These are phyloP conservation scores for Heliconius charithonia DNA, from an alignment of 2,888 invertebrate genomes.

Conservation along the genomic window DNA sequence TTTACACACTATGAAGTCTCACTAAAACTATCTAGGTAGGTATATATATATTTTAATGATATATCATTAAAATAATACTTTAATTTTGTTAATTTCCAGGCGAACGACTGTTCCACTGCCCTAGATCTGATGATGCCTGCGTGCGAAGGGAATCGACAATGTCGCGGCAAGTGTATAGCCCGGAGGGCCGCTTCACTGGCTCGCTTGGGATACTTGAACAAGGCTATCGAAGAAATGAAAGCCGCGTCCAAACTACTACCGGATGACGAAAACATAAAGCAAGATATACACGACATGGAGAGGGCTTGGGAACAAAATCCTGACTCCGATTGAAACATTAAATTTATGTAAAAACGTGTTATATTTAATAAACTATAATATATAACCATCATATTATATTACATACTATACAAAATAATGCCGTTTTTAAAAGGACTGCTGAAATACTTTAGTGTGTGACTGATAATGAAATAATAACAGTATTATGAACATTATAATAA, in stretches of 20 bases:
- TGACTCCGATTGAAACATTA: conserved; percentile 76
- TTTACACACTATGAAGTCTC: no score
- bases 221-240: conserved; percentile 89
- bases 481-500: conserved; percentile 60
- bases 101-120: conserved; percentile 86
- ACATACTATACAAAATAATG: conserved; percentile 7
- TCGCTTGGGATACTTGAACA: conserved; percentile 86
- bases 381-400: conserved; percentile 4
- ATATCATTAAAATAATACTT: background rate
- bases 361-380: background rate
- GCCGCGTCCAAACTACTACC: conserved; percentile 88
- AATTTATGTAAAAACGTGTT: background rate
- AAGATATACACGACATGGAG: conserved; percentile 87
- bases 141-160: conserved; percentile 87
- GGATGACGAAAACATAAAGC: conserved; percentile 83
- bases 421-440: background rate
- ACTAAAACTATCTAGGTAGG: no score
- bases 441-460: background rate
- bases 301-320: conserved; percentile 91
- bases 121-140: conserved; percentile 89
- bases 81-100: conserved; percentile 52
- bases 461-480: conserved; percentile 6
- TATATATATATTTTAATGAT: background rate
- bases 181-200: conserved; percentile 90
- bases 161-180: conserved; percentile 89